These are phyloP conservation scores for Esox masquinongy DNA, from an alignment of 2,797 vertebrate genomes.

Conservation along the genomic window DNA sequence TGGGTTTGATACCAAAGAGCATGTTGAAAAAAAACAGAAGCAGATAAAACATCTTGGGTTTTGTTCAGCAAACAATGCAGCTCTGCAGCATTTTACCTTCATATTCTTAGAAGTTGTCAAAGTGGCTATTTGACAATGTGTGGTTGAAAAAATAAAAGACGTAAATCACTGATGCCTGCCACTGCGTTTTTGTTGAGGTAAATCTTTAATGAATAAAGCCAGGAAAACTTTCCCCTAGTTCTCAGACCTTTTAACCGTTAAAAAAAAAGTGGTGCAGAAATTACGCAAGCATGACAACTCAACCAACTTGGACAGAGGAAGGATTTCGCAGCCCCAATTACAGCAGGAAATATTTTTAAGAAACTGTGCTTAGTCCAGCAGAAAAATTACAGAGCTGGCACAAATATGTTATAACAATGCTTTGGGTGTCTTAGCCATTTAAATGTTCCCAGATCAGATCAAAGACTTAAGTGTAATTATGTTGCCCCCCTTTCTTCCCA, in stretches of 20 bases:
- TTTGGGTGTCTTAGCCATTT: slow-evolving; percentile 59
- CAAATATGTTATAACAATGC: slow-evolving; percentile 53
- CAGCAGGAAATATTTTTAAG: slow-evolving; percentile 61
- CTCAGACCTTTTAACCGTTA: slow-evolving; percentile 39
- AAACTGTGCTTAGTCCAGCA: slow-evolving; percentile 57
- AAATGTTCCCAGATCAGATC: slow-evolving; percentile 66
- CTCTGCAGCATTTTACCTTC: slow-evolving; percentile 26
- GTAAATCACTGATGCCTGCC: slow-evolving; percentile 20
- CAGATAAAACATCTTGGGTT: too few relatives aligned
- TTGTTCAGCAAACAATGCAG: slow-evolving; percentile 16
- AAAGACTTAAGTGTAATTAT: slow-evolving; percentile 63
- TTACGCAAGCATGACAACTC: slow-evolving; percentile 60
- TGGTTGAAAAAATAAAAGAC: slow-evolving; percentile 33
- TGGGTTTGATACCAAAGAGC: not conserved
- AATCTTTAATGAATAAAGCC: slow-evolving; percentile 30
- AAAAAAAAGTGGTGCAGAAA: slow-evolving; percentile 56
- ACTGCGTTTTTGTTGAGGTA: slow-evolving; percentile 42
- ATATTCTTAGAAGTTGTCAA: slow-evolving; percentile 5
- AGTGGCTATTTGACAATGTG: slow-evolving; percentile 33
- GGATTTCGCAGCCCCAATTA: slow-evolving; percentile 72
- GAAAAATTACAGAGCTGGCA: slow-evolving; percentile 48
- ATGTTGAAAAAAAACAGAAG: too few relatives aligned
- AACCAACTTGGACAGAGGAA: slow-evolving; percentile 63
- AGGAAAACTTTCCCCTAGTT: slow-evolving; percentile 17
- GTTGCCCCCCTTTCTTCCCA: slow-evolving; percentile 36